A percentile compares a stretch with the other conserved stretches of the same genome.
These are phyloP conservation scores for Sylvietta virens DNA, from an alignment of 2,113 vertebrate species.

Conservation along the genomic window DNA sequence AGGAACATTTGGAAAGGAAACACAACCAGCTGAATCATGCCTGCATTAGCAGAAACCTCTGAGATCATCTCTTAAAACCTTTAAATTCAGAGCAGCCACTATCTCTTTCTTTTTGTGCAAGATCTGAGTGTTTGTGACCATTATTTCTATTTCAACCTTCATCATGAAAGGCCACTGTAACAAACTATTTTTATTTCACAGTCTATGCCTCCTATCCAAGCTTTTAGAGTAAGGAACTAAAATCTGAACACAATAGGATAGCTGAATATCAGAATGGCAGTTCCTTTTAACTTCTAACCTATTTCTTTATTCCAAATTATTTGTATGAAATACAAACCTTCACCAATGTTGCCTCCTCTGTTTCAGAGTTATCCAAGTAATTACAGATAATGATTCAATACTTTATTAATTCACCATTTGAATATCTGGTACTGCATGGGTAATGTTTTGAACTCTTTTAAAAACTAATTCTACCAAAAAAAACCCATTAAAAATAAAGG, in stretches of 20 bases:
- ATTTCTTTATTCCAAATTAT: not conserved
- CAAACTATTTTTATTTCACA: not conserved
- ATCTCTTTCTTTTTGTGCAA: not conserved
- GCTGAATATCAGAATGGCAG: not conserved
- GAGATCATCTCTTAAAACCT: not conserved
- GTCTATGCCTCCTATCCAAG: not conserved
- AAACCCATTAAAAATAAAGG: not conserved
- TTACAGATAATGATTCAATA: not conserved
- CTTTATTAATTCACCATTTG: not conserved
- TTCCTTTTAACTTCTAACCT: not conserved
- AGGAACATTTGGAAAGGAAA: constrained; percentile 2
- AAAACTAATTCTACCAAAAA: not conserved
- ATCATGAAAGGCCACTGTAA: not conserved
- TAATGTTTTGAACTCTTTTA: not conserved
- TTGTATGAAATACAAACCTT: not conserved
- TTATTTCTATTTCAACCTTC: not conserved
- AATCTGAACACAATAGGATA: not conserved
- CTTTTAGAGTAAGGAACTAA: not conserved
- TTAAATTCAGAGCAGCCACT: not conserved
- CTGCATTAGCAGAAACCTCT: not conserved
- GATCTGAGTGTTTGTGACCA: not conserved
- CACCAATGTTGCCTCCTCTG: not conserved
- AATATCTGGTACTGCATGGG: not conserved
- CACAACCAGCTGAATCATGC: not conserved
- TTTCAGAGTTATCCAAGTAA: not conserved